Conservation (phyloP, 2,113 vertebrate species). For the Eurypyga helias region DNA sequence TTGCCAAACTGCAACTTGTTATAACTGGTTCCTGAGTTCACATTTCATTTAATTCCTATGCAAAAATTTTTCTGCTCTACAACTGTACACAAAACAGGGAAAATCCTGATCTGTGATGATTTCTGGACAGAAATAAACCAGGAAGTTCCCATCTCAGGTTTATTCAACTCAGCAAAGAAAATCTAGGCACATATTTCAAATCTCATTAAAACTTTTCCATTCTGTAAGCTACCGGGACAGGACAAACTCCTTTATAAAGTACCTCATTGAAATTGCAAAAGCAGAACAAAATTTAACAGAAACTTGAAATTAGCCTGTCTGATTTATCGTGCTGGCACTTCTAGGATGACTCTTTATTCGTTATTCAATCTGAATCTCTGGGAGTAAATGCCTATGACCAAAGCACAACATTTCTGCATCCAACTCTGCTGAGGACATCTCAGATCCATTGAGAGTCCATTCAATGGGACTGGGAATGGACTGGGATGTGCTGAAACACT, state of each 20-base stretch:
- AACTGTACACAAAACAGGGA: background rate
- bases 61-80: conserved; percentile 34
- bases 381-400: background rate
- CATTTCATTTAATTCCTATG: conserved; percentile 50
- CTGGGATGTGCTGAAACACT: background rate
- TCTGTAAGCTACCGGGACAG: background rate
- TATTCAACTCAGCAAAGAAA: background rate
- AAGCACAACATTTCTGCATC: background rate
- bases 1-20: conserved; percentile 14
- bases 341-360: background rate
- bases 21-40: background rate
- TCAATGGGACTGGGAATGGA: too few relatives aligned
- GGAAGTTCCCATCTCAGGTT: background rate
- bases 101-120: background rate
- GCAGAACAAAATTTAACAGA: background rate
- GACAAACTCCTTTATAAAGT: background rate
- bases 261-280: background rate
- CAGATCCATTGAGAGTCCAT: too few relatives aligned
- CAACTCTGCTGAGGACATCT: background rate
- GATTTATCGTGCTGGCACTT: background rate
- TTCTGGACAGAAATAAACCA: background rate
- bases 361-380: background rate
- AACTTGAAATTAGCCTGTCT: background rate
- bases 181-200: background rate
- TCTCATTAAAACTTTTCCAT: background rate